These are phyloP conservation scores for Equus przewalskii DNA, from an alignment of 2,113 vertebrate species.

Conservation along the genomic window DNA sequence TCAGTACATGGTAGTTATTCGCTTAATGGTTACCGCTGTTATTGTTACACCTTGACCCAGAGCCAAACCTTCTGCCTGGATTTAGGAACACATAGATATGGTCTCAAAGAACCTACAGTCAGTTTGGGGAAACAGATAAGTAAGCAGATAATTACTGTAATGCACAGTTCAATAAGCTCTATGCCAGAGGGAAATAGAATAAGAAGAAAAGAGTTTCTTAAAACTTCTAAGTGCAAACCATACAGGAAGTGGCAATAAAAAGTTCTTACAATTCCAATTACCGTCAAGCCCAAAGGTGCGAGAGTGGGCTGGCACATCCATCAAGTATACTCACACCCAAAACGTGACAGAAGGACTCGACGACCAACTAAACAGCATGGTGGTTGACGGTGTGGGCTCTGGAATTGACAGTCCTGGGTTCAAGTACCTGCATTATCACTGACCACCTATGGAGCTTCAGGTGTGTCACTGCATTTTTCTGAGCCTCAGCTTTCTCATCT, in stretches of 20 bases:
- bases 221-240: not conserved
- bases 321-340: not conserved
- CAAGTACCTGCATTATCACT: rapidly evolving
- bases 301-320: not conserved
- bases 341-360: not conserved
- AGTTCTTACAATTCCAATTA: not conserved
- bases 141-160: conserved; percentile 33
- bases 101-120: not conserved
- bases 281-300: not conserved
- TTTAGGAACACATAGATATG: not conserved
- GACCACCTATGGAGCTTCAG: not conserved
- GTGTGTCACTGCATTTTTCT: not conserved
- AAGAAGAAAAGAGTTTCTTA: conserved; percentile 42
- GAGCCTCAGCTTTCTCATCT: not conserved
- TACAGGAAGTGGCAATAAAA: not conserved
- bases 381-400: rapidly evolving
- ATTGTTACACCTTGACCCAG: not conserved
- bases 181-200: not conserved
- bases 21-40: not conserved
- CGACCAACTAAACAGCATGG: not conserved
- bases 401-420: too few relatives aligned
- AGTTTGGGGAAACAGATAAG: conserved; percentile 16
- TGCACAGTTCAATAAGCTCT: conserved; percentile 9
- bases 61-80: not conserved
- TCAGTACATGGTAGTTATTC: not conserved